Conservation (phyloP, 2,888 invertebrate species). For the Campaea margaritaria region DNA sequence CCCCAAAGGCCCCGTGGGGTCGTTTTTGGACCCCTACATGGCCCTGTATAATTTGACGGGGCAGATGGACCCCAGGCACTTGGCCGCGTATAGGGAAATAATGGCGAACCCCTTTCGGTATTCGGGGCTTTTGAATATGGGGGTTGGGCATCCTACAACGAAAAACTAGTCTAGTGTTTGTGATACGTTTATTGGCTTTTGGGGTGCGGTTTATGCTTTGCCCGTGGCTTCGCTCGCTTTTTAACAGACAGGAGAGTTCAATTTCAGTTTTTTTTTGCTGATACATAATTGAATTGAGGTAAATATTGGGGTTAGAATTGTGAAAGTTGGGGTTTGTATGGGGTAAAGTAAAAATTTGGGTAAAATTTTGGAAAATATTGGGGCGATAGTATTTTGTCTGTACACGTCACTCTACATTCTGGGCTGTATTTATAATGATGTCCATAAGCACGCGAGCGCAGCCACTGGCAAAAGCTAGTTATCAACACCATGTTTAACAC, state of each 20-base stretch:
- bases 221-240: not conserved
- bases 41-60: constrained; percentile 73
- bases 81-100: constrained; percentile 76
- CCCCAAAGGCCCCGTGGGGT: constrained; percentile 57
- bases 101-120: constrained; percentile 73
- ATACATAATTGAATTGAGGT: too few relatives aligned
- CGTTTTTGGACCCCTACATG: constrained; percentile 75
- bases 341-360: too few relatives aligned
- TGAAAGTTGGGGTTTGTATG: too few relatives aligned
- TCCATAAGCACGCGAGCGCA: not conserved
- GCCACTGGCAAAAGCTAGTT: too few relatives aligned
- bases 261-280: too few relatives aligned
- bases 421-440: too few relatives aligned
- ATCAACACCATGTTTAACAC: too few relatives aligned
- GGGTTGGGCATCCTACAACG: constrained; percentile 72
- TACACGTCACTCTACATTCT: too few relatives aligned
- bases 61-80: constrained; percentile 72
- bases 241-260: too few relatives aligned
- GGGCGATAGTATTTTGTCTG: too few relatives aligned
- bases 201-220: not conserved
- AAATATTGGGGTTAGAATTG: too few relatives aligned
- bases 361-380: too few relatives aligned
- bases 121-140: constrained; percentile 65
- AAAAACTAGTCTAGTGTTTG: constrained; percentile 66
- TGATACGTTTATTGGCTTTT: constrained; percentile 27